Conservation (phyloP, 2,113 vertebrate species). For the Seriola dumerili region DNA sequence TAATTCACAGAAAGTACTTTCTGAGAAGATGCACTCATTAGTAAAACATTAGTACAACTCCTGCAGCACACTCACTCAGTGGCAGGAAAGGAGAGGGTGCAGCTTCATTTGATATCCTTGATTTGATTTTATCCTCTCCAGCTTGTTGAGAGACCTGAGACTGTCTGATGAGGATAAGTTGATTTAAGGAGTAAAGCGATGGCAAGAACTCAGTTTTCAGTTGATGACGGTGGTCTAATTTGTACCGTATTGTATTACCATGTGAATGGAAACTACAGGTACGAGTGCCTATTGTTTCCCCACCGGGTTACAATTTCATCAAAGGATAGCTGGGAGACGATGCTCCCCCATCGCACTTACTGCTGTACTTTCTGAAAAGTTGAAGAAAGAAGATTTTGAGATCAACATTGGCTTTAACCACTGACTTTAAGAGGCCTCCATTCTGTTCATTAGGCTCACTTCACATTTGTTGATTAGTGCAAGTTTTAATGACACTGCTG, state of each 20-base stretch:
- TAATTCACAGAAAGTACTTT: conserved; percentile 28
- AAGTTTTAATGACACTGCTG: background rate
- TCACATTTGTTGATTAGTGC: background rate
- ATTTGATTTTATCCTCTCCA: conserved; percentile 59
- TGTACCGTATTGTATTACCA: conserved; percentile 64
- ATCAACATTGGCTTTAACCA: background rate
- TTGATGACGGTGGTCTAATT: conserved; percentile 50
- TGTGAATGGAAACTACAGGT: conserved; percentile 53
- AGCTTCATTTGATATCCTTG: conserved; percentile 58
- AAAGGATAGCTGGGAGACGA: conserved; percentile 26
- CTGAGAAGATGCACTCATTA: conserved; percentile 48
- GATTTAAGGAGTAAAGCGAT: conserved; percentile 34
- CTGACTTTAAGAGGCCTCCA: background rate
- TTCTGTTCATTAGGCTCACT: background rate
- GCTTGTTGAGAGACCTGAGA: conserved; percentile 39
- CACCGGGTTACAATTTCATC: conserved; percentile 50
- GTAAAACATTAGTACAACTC: conserved; percentile 41
- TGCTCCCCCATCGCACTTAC: conserved; percentile 13
- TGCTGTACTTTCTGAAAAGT: background rate
- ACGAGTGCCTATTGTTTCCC: conserved; percentile 36
- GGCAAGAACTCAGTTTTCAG: conserved; percentile 34
- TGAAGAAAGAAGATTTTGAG: background rate
- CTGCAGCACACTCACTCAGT: conserved; percentile 5
- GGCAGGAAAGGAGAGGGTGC: conserved; percentile 16
- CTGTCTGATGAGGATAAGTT: conserved; percentile 48